Conservation (phyloP, 2,797 vertebrate genomes). For the Sciurus vulgaris region DNA sequence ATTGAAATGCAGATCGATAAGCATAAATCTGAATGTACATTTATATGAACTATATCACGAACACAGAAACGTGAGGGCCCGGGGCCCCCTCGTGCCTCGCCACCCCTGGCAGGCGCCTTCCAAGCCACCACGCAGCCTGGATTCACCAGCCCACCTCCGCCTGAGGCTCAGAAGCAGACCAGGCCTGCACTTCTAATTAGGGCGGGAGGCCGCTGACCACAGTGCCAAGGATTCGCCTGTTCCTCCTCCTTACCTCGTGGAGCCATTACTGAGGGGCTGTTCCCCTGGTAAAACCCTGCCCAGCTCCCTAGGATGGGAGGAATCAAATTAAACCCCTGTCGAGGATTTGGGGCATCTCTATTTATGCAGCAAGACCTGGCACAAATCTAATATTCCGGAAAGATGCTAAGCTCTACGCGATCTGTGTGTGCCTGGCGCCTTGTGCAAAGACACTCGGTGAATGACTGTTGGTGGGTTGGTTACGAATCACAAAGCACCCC, state of each 20-base stretch:
- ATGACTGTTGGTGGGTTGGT: constrained; percentile 54
- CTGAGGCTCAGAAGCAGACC: rapidly evolving
- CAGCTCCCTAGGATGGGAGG: constrained; percentile 41
- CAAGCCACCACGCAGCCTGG: not conserved
- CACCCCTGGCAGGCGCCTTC: not conserved
- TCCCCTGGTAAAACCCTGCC: constrained; percentile 40
- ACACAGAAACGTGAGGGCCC: not conserved
- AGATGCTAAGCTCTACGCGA: constrained; percentile 63
- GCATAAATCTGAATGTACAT: constrained; percentile 60
- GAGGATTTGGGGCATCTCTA: constrained; percentile 58
- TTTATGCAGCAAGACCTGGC: not conserved
- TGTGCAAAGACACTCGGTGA: constrained; percentile 30
- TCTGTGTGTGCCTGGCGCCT: rapidly evolving
- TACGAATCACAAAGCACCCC: constrained; percentile 48
- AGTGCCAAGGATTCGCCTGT: not conserved
- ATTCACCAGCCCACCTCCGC: not conserved
- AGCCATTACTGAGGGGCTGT: not conserved
- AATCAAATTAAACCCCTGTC: constrained; percentile 57
- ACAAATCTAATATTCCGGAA: constrained; percentile 66
- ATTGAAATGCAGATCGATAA: constrained; percentile 67
- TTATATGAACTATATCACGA: constrained; percentile 11
- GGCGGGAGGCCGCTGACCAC: not conserved
- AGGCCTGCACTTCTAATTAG: not conserved
- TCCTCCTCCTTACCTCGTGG: not conserved
- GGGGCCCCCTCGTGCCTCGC: not conserved